Evolutionary conservation across 2,113 vertebrate genomes (phyloP).

Genomic region (Xiphophorus maculatus): DNA sequence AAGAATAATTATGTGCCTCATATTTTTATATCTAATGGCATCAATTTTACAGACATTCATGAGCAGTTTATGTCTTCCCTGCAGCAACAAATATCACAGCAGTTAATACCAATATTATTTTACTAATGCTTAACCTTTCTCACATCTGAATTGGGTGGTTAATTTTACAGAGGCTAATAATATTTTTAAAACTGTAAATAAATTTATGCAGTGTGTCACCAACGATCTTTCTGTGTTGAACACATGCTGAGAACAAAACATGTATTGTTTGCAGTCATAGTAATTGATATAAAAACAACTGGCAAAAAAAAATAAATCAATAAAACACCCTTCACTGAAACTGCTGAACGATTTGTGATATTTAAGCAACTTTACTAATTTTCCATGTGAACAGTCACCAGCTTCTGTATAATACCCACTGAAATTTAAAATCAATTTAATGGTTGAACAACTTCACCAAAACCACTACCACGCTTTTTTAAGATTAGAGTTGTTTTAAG

Average conservation of each 20-base stretch:
- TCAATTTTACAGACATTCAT: background rate
- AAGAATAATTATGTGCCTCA: background rate
- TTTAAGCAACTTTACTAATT: no score
- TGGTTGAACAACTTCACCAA: background rate
- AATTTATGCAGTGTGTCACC: no score
- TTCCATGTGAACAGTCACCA: background rate
- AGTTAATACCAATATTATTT: no score
- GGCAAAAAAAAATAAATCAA: no score
- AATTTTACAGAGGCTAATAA: background rate
- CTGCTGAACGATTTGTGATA: no score
- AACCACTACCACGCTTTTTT: background rate
- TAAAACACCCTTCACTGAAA: no score
- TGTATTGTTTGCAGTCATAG: no score
- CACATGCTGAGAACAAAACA: no score
- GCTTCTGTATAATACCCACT: background rate
- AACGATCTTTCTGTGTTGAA: no score
- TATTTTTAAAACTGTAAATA: no score
- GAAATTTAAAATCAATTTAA: background rate
- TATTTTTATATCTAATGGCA: conserved; percentile 20
- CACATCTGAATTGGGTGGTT: background rate
- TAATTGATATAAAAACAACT: no score
- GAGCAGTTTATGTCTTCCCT: background rate
- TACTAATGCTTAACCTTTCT: background rate
- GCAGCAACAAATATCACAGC: no score
- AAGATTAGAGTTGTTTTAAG: background rate